phyloP scores from a whole-genome alignment of 2,113 vertebrate species.

The Sceloporus tristichus region DNA sequence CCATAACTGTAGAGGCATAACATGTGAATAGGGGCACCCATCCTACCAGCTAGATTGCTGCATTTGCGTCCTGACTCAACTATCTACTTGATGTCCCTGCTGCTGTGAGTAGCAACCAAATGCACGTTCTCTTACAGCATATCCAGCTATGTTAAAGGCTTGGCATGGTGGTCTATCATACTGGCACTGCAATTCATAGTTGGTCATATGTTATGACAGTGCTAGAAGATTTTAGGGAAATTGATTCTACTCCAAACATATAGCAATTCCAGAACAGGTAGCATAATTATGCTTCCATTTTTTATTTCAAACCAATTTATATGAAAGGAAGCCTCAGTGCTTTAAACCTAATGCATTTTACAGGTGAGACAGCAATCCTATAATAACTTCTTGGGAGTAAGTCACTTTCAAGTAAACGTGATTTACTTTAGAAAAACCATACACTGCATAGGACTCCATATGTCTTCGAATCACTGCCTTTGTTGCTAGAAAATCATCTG shows the following conservation, averaged over 20 bases:
- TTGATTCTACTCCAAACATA: neutral
- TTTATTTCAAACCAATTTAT: neutral
- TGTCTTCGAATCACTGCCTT: fast-evolving
- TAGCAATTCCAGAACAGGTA: neutral
- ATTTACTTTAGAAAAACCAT: neutral
- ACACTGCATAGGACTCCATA: neutral
- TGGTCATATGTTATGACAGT: neutral
- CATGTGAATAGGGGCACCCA: too few relatives aligned
- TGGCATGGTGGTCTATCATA: too few relatives aligned
- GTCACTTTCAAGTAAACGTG: neutral
- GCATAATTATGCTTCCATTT: neutral
- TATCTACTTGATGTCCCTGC: too few relatives aligned
- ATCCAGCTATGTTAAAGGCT: too few relatives aligned
- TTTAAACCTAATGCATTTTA: neutral
- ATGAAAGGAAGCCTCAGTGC: neutral
- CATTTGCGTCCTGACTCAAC: too few relatives aligned
- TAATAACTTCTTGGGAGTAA: neutral
- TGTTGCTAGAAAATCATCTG: fast-evolving
- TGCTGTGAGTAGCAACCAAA: too few relatives aligned
- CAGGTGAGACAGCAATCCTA: neutral
- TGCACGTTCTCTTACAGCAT: too few relatives aligned
- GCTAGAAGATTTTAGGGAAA: neutral
- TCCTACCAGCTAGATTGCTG: too few relatives aligned
- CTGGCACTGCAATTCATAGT: neutral
- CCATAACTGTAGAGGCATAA: neutral